A percentile compares a stretch with the other conserved stretches of the same genome.
Conservation (phyloP, 2,888 invertebrate species). For the Hartigia nigra region DNA sequence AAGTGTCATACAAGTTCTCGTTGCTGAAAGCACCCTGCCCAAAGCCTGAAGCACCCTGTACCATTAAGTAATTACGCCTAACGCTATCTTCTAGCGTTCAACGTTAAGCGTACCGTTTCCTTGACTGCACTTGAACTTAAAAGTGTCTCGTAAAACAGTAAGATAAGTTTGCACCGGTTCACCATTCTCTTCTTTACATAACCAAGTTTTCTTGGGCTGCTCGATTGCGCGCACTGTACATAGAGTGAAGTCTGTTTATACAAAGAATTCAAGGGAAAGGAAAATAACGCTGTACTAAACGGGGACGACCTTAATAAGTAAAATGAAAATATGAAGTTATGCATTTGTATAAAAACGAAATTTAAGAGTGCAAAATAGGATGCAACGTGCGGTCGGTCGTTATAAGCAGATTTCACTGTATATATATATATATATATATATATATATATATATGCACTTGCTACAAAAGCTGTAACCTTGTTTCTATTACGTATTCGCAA, state of each 20-base stretch:
- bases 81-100: background rate
- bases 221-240: background rate
- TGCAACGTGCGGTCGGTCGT: too few relatives aligned
- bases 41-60: background rate
- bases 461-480: background rate
- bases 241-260: too few relatives aligned
- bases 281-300: too few relatives aligned
- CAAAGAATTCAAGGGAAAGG: too few relatives aligned
- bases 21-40: background rate
- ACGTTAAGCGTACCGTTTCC: background rate
- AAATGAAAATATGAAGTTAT: too few relatives aligned
- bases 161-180: background rate
- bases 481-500: background rate
- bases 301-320: too few relatives aligned
- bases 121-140: slow-evolving; percentile 1
- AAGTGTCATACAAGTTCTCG: background rate
- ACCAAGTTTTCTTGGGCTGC: background rate
- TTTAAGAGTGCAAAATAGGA: too few relatives aligned
- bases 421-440: too few relatives aligned
- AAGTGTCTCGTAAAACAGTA: background rate
- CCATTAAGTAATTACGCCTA: background rate
- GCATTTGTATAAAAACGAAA: too few relatives aligned
- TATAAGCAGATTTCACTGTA: too few relatives aligned
- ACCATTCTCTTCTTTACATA: background rate
- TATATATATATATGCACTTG: background rate